These are phyloP conservation scores for Pteronura brasiliensis DNA, from an alignment of 2,113 vertebrate genomes.

Conservation along the genomic window DNA sequence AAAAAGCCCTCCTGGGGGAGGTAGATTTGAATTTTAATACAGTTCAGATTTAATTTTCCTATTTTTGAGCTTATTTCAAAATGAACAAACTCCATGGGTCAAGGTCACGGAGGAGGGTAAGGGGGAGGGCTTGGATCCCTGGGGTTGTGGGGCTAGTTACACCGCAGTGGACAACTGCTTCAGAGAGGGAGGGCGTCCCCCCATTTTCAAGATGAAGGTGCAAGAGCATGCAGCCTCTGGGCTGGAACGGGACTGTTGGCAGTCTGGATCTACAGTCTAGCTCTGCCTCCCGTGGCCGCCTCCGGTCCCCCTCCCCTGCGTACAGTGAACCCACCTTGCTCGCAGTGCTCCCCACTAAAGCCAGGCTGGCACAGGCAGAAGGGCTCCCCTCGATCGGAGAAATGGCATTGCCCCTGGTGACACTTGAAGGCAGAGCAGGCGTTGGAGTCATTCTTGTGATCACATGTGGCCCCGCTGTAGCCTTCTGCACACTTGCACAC, in stretches of 20 bases:
- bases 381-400: slow-evolving; percentile 87
- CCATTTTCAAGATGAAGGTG: not conserved
- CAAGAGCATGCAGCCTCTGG: not conserved
- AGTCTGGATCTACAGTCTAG: not conserved
- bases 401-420: slow-evolving; percentile 90
- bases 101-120: not conserved
- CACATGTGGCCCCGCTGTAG: slow-evolving; percentile 90
- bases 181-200: not conserved
- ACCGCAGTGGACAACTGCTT: not conserved
- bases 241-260: too few relatives aligned
- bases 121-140: not conserved
- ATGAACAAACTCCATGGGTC: not conserved
- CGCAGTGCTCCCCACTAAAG: slow-evolving; percentile 89
- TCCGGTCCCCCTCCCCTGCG: accelerated
- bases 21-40: not conserved
- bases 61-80: not conserved
- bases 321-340: slow-evolving; percentile 86
- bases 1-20: not conserved
- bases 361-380: slow-evolving; percentile 90
- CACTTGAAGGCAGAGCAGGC: slow-evolving; percentile 91
- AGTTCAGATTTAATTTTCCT: not conserved
- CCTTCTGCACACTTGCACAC: slow-evolving; percentile 91
- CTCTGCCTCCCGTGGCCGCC: not conserved
- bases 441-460: slow-evolving; percentile 87
- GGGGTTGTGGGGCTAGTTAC: not conserved